Evolutionary conservation across 2,888 invertebrate species (phyloP).

Genomic region (Saturnia pavonia): DNA sequence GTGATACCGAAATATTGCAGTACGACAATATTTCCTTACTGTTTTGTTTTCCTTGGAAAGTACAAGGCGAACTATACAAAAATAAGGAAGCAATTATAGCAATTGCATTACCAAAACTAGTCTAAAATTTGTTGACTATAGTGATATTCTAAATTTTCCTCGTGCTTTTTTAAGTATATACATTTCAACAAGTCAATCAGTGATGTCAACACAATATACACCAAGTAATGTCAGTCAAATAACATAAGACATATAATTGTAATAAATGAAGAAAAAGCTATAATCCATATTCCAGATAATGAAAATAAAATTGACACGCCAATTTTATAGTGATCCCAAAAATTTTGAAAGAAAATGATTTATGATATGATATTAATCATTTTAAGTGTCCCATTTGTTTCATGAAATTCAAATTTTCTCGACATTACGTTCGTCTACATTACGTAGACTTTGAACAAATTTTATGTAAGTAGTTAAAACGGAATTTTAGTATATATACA

Average conservation of each 20-base stretch:
- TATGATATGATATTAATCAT: neutral
- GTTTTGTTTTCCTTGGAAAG: too few species aligned
- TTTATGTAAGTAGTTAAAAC: neutral
- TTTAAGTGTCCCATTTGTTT: neutral
- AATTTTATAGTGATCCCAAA: neutral
- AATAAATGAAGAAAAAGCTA: neutral
- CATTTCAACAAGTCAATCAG: neutral
- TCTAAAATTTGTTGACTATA: neutral
- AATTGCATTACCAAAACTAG: neutral
- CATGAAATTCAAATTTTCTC: neutral
- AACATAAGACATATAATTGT: neutral
- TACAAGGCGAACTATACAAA: neutral
- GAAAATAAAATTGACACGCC: neutral
- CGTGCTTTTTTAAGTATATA: neutral
- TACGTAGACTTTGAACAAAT: neutral
- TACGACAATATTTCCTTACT: too few species aligned
- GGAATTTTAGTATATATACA: neutral
- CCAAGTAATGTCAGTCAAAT: neutral
- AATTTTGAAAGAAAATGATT: neutral
- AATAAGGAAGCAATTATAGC: neutral
- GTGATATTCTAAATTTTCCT: neutral
- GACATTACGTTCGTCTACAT: neutral
- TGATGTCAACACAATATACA: conserved; percentile 1
- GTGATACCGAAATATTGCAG: neutral
- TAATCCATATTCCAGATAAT: neutral